Conservation (phyloP, 1,140 invertebrate genomes). For the Anagrus nilaparvatae region DNA sequence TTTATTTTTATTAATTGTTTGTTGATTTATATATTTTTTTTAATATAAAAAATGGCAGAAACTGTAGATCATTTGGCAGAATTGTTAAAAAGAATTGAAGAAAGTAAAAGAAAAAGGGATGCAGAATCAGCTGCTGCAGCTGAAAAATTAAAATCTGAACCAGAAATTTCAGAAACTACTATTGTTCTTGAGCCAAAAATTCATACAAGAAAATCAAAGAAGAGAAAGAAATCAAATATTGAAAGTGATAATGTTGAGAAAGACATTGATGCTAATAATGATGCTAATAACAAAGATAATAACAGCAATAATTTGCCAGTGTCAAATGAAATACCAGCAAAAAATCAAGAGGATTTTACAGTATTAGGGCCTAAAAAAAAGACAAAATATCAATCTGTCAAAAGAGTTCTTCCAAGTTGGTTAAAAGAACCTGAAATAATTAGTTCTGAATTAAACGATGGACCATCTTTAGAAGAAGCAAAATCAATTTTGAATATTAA, state of each 20-base stretch:
- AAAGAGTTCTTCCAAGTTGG: slow-evolving; percentile 77
- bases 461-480: slow-evolving; percentile 48
- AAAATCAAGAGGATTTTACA: slow-evolving; percentile 23
- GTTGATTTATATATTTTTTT: too few relatives aligned
- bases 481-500: slow-evolving; percentile 49
- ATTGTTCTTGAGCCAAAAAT: neutral
- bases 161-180: neutral
- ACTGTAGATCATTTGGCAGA: slow-evolving; percentile 46
- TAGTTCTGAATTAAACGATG: slow-evolving; percentile 55
- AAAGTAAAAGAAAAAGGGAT: slow-evolving; percentile 38
- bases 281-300: neutral
- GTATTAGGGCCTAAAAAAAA: slow-evolving; percentile 27
- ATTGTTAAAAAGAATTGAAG: slow-evolving; percentile 48
- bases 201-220: slow-evolving; percentile 16
- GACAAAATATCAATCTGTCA: slow-evolving; percentile 41
- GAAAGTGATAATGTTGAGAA: slow-evolving; percentile 13
- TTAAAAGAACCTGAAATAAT: slow-evolving; percentile 69
- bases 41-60: too few relatives aligned
- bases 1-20: too few relatives aligned
- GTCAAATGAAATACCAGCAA: neutral
- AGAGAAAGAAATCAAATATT: slow-evolving; percentile 4
- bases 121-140: slow-evolving; percentile 12
- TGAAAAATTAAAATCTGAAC: slow-evolving; percentile 10
- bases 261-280: slow-evolving; percentile 1
- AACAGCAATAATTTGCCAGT: neutral